A percentile compares a stretch with the other conserved stretches of the same genome.
phyloP scores from a whole-genome alignment of 2,113 vertebrate genomes.

The Hiodon alosoides region DNA sequence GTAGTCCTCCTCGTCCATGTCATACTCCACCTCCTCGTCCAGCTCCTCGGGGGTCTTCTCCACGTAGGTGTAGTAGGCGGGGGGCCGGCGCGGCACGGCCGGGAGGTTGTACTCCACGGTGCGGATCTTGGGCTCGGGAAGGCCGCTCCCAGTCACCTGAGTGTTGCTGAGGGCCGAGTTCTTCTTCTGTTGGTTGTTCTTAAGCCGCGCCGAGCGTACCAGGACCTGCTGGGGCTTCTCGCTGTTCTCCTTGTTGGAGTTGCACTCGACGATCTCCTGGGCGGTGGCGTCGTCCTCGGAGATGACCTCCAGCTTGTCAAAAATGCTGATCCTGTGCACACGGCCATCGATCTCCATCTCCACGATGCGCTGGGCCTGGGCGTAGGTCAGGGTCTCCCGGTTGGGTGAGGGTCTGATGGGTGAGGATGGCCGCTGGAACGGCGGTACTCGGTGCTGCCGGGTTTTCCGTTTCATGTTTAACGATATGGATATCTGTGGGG shows the following conservation, averaged over 20 bases:
- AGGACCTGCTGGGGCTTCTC: slow-evolving; percentile 77
- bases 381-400: slow-evolving; percentile 88
- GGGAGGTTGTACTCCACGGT: slow-evolving; percentile 72
- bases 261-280: slow-evolving; percentile 93
- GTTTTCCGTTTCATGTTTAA: slow-evolving; percentile 89
- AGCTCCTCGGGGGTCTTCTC: too few relatives aligned
- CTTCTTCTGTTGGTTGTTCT: slow-evolving; percentile 82
- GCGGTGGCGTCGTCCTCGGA: slow-evolving; percentile 84
- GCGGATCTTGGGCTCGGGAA: slow-evolving; percentile 58
- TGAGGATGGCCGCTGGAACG: slow-evolving; percentile 79
- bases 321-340: slow-evolving; percentile 88
- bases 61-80: slow-evolving; percentile 68
- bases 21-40: too few relatives aligned
- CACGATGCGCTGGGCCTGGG: slow-evolving; percentile 95
- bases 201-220: slow-evolving; percentile 75
- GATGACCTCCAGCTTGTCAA: slow-evolving; percentile 84
- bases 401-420: slow-evolving; percentile 89
- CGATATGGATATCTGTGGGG: slow-evolving; percentile 46
- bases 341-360: slow-evolving; percentile 92
- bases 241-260: slow-evolving; percentile 93
- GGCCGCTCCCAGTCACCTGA: slow-evolving; percentile 48
- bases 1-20: too few relatives aligned
- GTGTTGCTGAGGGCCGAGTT: slow-evolving; percentile 66
- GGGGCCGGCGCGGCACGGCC: slow-evolving; percentile 64
- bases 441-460: slow-evolving; percentile 78